These are phyloP conservation scores for Sinocyclocheilus grahami DNA, from an alignment of 2,113 vertebrate species.

Conservation along the genomic window DNA sequence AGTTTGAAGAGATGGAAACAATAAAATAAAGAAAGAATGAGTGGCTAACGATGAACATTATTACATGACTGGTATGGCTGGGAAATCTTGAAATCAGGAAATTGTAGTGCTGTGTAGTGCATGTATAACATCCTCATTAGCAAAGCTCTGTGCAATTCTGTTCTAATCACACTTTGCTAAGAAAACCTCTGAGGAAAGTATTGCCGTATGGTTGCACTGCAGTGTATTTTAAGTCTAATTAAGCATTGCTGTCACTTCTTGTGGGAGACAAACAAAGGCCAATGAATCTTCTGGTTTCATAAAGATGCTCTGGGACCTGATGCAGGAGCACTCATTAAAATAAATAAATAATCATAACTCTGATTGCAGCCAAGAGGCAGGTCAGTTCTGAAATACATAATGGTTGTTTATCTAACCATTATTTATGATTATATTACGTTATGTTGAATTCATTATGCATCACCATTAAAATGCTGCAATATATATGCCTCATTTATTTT, in stretches of 20 bases:
- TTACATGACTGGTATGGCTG: not conserved
- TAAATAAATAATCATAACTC: not conserved
- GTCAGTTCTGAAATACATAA: not conserved
- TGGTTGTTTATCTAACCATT: not conserved
- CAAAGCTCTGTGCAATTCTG: slow-evolving; percentile 25
- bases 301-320: not conserved
- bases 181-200: not conserved
- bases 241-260: slow-evolving; percentile 23
- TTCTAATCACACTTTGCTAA: slow-evolving; percentile 28
- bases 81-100: slow-evolving; percentile 3
- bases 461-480: not conserved
- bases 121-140: slow-evolving; percentile 45
- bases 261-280: slow-evolving; percentile 13
- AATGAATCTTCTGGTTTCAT: not conserved
- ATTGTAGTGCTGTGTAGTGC: not conserved
- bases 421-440: not conserved
- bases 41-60: slow-evolving; percentile 24
- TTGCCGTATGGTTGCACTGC: not conserved
- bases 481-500: not conserved
- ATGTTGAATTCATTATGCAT: not conserved
- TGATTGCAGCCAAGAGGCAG: not conserved
- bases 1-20: not conserved
- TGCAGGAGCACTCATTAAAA: not conserved
- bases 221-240: slow-evolving; percentile 37
- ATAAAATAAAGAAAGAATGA: not conserved